Evolutionary conservation across 2,888 invertebrate genomes (phyloP).

Genomic region (Lochmaea capreae): DNA sequence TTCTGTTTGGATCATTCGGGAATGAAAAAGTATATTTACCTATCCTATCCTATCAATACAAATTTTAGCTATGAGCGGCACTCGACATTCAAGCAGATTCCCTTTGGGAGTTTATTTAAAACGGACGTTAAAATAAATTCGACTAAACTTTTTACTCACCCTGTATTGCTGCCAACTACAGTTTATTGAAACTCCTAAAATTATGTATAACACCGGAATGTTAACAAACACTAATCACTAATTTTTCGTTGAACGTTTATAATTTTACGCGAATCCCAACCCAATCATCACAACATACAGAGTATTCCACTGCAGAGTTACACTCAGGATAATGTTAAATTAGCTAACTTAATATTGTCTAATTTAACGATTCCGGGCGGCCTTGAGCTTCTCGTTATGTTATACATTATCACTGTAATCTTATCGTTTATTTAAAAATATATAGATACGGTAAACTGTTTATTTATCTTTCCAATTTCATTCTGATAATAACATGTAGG

Average conservation of each 20-base stretch:
- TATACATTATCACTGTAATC: conserved; percentile 58
- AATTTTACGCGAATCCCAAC: conserved; percentile 11
- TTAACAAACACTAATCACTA: conserved; percentile 4
- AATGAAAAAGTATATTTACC: too few relatives aligned
- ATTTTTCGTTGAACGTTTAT: background rate
- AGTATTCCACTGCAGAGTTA: conserved; percentile 10
- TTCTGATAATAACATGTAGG: conserved; percentile 18
- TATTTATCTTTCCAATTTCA: conserved; percentile 34
- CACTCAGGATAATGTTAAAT: conserved; percentile 45
- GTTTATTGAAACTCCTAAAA: conserved; percentile 11
- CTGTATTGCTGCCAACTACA: background rate
- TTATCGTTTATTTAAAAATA: conserved; percentile 61
- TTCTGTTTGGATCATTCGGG: too few relatives aligned
- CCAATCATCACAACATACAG: conserved; percentile 1
- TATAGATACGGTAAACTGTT: conserved; percentile 36
- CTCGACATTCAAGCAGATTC: background rate
- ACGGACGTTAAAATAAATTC: too few relatives aligned
- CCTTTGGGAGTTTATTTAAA: too few relatives aligned
- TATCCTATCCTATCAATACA: too few relatives aligned
- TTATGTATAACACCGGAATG: background rate
- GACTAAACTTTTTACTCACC: conserved; percentile 1
- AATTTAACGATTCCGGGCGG: conserved; percentile 53
- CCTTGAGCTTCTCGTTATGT: conserved; percentile 57
- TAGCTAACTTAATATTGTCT: conserved; percentile 53
- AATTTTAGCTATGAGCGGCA: too few relatives aligned